Percentiles rank a stretch among this genome's conserved stretches.
phyloP scores from a whole-genome alignment of 1,140 invertebrate genomes.

The Drosophila carrolli region DNA sequence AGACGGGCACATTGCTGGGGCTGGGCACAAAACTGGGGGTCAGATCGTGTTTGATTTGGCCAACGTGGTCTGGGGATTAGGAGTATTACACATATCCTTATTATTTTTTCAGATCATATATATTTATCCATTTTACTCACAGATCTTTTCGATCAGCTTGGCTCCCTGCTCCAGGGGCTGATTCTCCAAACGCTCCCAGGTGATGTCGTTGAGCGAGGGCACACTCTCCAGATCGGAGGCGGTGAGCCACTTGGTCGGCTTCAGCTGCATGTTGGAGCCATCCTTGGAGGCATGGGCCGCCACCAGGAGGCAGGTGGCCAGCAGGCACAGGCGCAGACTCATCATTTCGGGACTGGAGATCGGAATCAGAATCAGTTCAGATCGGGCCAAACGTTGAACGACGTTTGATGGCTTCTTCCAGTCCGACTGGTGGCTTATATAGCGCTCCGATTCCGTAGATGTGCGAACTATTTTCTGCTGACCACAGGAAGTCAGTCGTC shows the following conservation, averaged over 20 bases:
- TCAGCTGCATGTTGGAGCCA: constrained; percentile 40
- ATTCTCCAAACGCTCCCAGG: constrained; percentile 68
- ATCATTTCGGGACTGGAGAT: constrained; percentile 50
- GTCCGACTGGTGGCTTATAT: constrained; percentile 49
- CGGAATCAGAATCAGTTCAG: constrained; percentile 20
- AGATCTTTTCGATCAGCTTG: constrained; percentile 64
- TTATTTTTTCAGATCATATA: neutral
- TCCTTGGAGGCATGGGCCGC: constrained; percentile 59
- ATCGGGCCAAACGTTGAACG: constrained; percentile 66
- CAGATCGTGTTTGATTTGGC: constrained; percentile 65
- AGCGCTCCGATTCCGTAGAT: constrained; percentile 2
- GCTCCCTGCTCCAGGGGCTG: constrained; percentile 69
- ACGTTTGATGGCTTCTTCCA: constrained; percentile 57
- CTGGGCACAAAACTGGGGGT: constrained; percentile 76
- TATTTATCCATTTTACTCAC: constrained; percentile 34
- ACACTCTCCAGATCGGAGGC: constrained; percentile 59
- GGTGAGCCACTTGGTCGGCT: constrained; percentile 69
- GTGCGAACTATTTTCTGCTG: constrained; percentile 35
- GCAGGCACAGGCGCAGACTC: constrained; percentile 63
- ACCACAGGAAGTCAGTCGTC: constrained; percentile 15
- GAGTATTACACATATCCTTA: neutral
- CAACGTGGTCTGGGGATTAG: constrained; percentile 59
- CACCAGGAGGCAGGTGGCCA: constrained; percentile 69
- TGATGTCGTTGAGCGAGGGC: constrained; percentile 73
- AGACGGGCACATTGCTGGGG: constrained; percentile 73